phyloP scores from a whole-genome alignment of 2,888 invertebrate species.

The Unio pictorum region DNA sequence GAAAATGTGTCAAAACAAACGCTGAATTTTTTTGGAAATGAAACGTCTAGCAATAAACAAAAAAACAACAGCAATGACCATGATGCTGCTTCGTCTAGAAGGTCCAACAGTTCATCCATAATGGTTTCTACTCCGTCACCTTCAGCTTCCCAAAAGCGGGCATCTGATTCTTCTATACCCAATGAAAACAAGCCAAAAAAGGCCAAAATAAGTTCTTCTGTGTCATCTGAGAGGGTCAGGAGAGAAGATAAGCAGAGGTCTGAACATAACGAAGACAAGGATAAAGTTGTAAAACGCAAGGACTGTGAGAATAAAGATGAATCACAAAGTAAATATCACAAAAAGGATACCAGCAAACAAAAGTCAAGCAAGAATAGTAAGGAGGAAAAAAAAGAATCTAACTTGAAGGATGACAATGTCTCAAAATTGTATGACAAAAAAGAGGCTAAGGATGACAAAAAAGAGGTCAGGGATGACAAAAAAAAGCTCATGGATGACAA shows the following conservation, averaged over 20 bases:
- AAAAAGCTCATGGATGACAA: no score
- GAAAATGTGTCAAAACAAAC: slow-evolving; percentile 22
- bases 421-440: slow-evolving; percentile 10
- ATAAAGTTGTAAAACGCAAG: no score
- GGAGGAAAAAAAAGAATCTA: slow-evolving; percentile 10
- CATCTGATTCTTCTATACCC: slow-evolving; percentile 12
- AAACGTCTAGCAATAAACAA: not conserved
- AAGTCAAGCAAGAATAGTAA: slow-evolving; percentile 7
- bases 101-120: slow-evolving; percentile 11
- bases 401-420: slow-evolving; percentile 4
- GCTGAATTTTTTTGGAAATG: slow-evolving; percentile 21
- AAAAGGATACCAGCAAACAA: no score
- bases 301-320: no score
- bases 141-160: slow-evolving; percentile 9
- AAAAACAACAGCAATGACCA: slow-evolving; percentile 2
- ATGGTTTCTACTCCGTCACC: slow-evolving; percentile 24
- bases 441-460: slow-evolving; percentile 3
- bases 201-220: not conserved
- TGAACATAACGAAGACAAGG: slow-evolving; percentile 4
- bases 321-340: no score
- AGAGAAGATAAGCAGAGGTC: slow-evolving; percentile 6
- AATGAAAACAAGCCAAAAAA: not conserved
- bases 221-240: no score
- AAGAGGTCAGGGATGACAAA: no score
- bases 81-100: slow-evolving; percentile 8